Evolutionary conservation across 1,140 invertebrate species (phyloP).

Genomic region (Lysiphlebus fabarum): DNA sequence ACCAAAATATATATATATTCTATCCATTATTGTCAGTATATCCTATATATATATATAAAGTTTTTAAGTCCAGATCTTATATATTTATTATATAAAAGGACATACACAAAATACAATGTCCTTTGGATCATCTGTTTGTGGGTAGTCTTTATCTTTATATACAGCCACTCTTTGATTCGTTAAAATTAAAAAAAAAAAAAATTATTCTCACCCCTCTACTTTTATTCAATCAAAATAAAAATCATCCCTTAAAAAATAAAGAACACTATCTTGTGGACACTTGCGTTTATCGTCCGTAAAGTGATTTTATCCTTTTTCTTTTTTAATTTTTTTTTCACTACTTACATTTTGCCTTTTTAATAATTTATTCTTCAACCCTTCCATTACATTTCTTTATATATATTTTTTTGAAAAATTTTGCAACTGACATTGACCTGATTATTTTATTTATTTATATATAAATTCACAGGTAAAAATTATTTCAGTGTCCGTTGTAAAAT

Average conservation of each 20-base stretch:
- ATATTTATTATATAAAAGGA: too few relatives aligned
- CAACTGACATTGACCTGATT: constrained; percentile 32
- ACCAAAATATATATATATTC: too few relatives aligned
- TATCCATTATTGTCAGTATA: too few relatives aligned
- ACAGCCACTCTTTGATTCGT: too few relatives aligned
- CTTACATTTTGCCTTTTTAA: background rate
- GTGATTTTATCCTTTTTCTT: constrained; percentile 22
- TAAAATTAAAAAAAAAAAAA: too few relatives aligned
- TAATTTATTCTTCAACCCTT: constrained; percentile 3
- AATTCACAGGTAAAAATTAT: constrained; percentile 24
- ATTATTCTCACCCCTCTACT: constrained; percentile 8
- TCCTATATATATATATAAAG: too few relatives aligned
- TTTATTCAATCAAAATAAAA: background rate
- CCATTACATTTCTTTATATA: constrained; percentile 6
- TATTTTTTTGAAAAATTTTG: constrained; percentile 15
- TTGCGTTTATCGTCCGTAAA: constrained; percentile 31
- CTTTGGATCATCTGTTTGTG: too few relatives aligned
- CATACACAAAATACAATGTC: too few relatives aligned
- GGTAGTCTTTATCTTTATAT: too few relatives aligned
- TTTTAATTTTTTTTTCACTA: background rate
- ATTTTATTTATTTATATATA: constrained; percentile 26
- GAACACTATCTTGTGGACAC: background rate
- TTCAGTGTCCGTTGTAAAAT: constrained; percentile 15
- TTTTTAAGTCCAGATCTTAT: too few relatives aligned
- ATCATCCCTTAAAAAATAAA: constrained; percentile 7